Evolutionary conservation across 1,140 invertebrate genomes (phyloP).

Genomic region (Geopemphigus sp.): DNA sequence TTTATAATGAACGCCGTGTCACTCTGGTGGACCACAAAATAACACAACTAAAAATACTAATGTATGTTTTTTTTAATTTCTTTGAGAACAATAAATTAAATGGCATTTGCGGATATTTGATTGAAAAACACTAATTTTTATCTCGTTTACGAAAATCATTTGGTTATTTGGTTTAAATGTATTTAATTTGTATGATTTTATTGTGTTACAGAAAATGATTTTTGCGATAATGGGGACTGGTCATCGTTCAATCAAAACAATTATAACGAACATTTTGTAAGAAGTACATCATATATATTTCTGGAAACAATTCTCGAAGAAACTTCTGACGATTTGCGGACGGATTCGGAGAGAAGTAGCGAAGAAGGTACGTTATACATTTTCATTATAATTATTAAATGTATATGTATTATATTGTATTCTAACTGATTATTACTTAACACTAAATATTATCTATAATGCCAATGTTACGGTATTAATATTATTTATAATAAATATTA

Average conservation of each 20-base stretch:
- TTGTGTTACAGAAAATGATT: constrained; percentile 24
- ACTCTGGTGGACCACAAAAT: neutral
- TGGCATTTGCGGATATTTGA: neutral
- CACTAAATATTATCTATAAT: neutral
- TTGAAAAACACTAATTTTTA: neutral
- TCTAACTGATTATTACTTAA: neutral
- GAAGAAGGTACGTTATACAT: constrained; percentile 24
- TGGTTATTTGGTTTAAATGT: neutral
- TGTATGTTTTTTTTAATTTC: neutral
- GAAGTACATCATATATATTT: constrained; percentile 60
- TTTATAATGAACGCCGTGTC: constrained; percentile 1
- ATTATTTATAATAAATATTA: too few species aligned
- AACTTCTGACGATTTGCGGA: constrained; percentile 72
- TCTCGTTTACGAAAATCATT: neutral
- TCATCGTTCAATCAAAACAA: constrained; percentile 37
- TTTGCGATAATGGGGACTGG: constrained; percentile 31
- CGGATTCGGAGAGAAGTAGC: constrained; percentile 59
- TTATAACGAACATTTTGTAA: constrained; percentile 18
- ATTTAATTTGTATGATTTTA: neutral
- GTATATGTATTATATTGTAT: neutral
- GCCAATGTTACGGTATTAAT: too few species aligned
- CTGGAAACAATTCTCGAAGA: constrained; percentile 76
- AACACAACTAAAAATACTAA: neutral
- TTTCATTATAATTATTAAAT: neutral
- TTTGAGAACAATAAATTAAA: neutral